These are phyloP conservation scores for Squalus acanthias DNA, from an alignment of 2,797 vertebrate species.

Conservation along the genomic window DNA sequence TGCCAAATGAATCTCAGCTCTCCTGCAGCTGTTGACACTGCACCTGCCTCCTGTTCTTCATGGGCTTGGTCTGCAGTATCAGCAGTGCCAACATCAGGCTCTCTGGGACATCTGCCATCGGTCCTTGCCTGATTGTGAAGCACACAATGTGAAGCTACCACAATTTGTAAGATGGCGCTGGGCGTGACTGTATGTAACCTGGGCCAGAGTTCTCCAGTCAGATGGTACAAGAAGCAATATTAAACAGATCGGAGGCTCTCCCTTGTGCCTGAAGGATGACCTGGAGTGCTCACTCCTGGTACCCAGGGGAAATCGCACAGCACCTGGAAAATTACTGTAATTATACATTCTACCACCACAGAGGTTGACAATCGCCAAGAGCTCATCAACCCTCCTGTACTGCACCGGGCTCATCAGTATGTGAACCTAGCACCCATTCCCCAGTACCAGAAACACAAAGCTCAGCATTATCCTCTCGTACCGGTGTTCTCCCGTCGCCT, in stretches of 20 bases:
- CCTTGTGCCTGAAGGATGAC: not conserved
- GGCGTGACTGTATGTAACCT: not conserved
- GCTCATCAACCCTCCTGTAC: not conserved
- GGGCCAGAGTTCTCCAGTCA: not conserved
- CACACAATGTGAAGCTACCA: not conserved
- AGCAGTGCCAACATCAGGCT: no score
- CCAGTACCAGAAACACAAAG: not conserved
- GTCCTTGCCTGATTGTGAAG: not conserved
- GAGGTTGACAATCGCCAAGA: not conserved
- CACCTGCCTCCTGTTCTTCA: no score
- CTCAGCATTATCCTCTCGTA: not conserved
- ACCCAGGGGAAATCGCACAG: no score
- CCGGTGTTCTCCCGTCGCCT: not conserved
- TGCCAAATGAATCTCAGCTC: no score
- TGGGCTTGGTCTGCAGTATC: no score
- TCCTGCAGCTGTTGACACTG: no score
- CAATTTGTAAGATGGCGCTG: not conserved
- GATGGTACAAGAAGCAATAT: not conserved
- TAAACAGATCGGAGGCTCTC: not conserved
- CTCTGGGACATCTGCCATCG: not conserved
- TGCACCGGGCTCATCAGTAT: not conserved
- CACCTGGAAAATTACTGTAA: not conserved
- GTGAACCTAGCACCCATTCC: not conserved
- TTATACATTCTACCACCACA: not conserved
- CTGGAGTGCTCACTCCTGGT: not conserved